A percentile compares a stretch with the other conserved stretches of the same genome.
phyloP scores from a whole-genome alignment of 2,888 invertebrate species.

The Scaptomyza reducta region DNA sequence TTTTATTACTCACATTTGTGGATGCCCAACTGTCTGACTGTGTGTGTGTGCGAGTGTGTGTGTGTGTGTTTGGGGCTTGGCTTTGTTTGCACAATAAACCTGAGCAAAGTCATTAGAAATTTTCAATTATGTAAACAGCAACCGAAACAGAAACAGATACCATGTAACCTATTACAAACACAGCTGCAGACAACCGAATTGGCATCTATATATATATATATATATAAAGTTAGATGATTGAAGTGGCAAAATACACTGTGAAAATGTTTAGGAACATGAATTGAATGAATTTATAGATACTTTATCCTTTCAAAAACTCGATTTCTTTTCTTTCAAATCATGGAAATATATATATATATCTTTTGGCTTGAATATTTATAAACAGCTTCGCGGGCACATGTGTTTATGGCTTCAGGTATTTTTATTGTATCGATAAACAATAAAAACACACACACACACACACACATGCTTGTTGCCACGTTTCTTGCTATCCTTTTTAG shows the following conservation, averaged over 20 bases:
- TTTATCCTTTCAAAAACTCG: no score
- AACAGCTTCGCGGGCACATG: background rate
- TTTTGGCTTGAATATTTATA: background rate
- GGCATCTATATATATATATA: no score
- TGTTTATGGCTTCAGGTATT: conserved; percentile 61
- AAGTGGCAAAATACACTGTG: background rate
- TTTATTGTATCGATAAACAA: conserved; percentile 71
- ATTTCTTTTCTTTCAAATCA: no score
- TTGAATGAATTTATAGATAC: background rate
- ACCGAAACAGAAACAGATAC: conserved; percentile 23
- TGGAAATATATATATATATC: background rate
- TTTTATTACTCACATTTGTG: conserved; percentile 32
- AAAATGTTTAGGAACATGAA: background rate
- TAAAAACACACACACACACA: conserved; percentile 55
- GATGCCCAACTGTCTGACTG: conserved; percentile 7
- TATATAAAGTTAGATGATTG: conserved; percentile 25
- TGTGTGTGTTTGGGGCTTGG: conserved; percentile 2
- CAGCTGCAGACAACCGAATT: no score
- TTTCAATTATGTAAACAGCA: conserved; percentile 73
- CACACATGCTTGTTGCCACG: background rate
- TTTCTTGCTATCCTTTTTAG: conserved; percentile 18
- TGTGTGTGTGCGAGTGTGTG: conserved; percentile 1
- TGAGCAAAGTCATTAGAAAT: conserved; percentile 69
- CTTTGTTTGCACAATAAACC: conserved; percentile 66
- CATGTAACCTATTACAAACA: background rate